Percentiles rank a stretch among this genome's conserved stretches.
These are phyloP conservation scores for Bombylius major DNA, from an alignment of 2,888 invertebrate species.

Conservation along the genomic window DNA sequence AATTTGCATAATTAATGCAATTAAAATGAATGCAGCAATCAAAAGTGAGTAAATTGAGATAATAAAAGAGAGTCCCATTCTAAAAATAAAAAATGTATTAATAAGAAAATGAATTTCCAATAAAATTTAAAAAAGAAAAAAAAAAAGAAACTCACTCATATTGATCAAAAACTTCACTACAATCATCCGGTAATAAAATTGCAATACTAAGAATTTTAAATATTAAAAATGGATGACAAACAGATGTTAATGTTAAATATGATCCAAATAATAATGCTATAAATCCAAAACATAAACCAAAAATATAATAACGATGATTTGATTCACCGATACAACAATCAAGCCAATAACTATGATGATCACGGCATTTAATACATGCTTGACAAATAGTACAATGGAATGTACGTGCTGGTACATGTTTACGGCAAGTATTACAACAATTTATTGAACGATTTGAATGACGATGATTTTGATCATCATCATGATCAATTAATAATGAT, in stretches of 20 bases:
- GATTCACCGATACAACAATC: constrained; percentile 72
- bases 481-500: constrained; percentile 24
- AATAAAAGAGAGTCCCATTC: constrained; percentile 45
- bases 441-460: constrained; percentile 17
- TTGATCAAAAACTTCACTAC: constrained; percentile 70
- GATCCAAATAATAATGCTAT: constrained; percentile 58
- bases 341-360: constrained; percentile 73
- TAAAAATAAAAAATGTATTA: constrained; percentile 28
- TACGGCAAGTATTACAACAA: constrained; percentile 47
- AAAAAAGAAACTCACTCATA: constrained; percentile 45
- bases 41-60: constrained; percentile 42
- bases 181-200: constrained; percentile 69
- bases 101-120: not conserved
- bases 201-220: constrained; percentile 27
- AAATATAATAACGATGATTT: constrained; percentile 64
- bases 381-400: constrained; percentile 76
- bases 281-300: constrained; percentile 52
- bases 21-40: constrained; percentile 37
- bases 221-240: constrained; percentile 60
- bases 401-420: constrained; percentile 52
- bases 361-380: constrained; percentile 62
- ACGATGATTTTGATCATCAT: constrained; percentile 20
- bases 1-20: constrained; percentile 38
- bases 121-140: not conserved
- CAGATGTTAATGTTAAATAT: constrained; percentile 72